Conservation (phyloP, 2,113 vertebrate genomes). For the Orycteropus afer region DNA sequence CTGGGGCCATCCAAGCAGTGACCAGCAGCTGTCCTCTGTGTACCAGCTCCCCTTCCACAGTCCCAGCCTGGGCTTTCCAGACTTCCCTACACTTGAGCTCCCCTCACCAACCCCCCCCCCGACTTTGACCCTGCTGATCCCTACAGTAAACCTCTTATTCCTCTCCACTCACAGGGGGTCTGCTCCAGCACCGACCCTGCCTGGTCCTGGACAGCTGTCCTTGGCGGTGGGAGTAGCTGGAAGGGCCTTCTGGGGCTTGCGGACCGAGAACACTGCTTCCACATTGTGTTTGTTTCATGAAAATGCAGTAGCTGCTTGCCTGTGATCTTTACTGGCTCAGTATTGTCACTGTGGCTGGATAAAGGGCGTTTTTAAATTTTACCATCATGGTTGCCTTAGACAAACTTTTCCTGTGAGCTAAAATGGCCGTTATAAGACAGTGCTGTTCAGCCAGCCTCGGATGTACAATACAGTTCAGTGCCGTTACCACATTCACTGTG, state of each 20-base stretch:
- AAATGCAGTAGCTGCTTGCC: neutral
- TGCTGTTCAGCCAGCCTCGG: neutral
- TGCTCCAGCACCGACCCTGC: neutral
- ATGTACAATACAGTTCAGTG: too few relatives aligned
- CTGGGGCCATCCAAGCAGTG: too few relatives aligned
- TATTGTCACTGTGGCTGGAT: neutral
- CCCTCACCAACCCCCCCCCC: neutral
- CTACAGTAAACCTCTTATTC: neutral
- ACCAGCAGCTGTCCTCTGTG: too few relatives aligned
- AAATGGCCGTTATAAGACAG: neutral
- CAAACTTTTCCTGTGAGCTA: neutral
- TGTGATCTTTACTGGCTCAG: neutral
- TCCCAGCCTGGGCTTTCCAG: neutral
- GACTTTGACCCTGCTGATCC: neutral
- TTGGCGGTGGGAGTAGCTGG: neutral
- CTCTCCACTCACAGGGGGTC: neutral
- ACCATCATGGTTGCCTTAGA: neutral
- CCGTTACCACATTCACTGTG: too few relatives aligned
- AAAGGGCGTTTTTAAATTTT: neutral
- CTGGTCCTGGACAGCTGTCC: neutral
- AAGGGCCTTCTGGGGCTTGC: neutral
- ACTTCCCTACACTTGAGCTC: accelerated
- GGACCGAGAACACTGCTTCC: neutral
- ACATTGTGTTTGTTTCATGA: neutral
- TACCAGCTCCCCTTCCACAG: accelerated